Conservation (phyloP, 2,797 vertebrate species). For the Siniperca obscura region DNA sequence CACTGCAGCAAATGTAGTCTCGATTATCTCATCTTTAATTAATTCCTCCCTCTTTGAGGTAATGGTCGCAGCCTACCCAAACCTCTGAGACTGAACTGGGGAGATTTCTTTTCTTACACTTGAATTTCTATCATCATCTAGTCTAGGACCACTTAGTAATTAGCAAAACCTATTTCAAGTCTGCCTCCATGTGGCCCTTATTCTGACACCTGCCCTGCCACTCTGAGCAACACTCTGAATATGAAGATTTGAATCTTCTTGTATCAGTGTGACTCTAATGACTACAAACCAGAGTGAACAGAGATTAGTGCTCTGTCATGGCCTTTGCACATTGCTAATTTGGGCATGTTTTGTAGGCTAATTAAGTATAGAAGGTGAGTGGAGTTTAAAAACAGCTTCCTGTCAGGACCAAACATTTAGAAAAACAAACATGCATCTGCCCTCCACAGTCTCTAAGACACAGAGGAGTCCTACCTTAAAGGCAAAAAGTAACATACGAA, state of each 20-base stretch:
- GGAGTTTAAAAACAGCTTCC: not conserved
- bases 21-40: constrained; percentile 55
- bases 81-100: constrained; percentile 17
- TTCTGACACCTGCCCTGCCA: constrained; percentile 13
- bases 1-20: constrained; percentile 42
- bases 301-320: not conserved
- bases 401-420: not conserved
- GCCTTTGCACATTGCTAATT: constrained; percentile 3
- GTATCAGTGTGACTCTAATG: not conserved
- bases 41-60: constrained; percentile 43
- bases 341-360: not conserved
- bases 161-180: constrained; percentile 37
- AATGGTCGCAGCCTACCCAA: constrained; percentile 30
- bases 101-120: constrained; percentile 33
- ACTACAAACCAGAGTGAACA: constrained; percentile 12
- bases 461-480: not conserved
- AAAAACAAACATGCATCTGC: not conserved
- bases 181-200: constrained; percentile 16
- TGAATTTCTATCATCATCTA: constrained; percentile 44
- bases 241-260: constrained; percentile 16
- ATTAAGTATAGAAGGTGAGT: constrained; percentile 12
- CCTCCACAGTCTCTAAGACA: not conserved
- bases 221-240: constrained; percentile 9
- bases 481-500: not conserved
- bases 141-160: constrained; percentile 45